Evolutionary conservation across 2,888 invertebrate species (phyloP).

Genomic region (Amphipoea lucens): DNA sequence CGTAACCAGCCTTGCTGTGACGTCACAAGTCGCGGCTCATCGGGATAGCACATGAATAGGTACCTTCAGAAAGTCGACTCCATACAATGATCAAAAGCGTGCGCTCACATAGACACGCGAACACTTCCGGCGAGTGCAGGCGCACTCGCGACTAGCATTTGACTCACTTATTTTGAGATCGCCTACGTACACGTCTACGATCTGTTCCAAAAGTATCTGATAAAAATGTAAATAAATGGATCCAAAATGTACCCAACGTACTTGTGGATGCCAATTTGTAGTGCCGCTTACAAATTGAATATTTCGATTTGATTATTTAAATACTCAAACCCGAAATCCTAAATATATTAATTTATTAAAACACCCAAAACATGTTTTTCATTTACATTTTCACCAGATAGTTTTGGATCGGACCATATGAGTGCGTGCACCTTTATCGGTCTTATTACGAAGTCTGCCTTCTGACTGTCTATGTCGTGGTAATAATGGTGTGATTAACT

Average conservation of each 20-base stretch:
- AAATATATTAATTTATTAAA: not conserved
- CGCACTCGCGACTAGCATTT: not conserved
- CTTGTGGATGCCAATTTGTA: not conserved
- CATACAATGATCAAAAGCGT: too few species aligned
- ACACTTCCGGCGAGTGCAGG: not conserved
- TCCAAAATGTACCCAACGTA: not conserved
- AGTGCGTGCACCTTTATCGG: not conserved
- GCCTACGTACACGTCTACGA: too few species aligned
- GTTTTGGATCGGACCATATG: not conserved
- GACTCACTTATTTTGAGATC: not conserved
- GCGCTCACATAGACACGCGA: not conserved
- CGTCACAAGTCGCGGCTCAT: constrained; percentile 25
- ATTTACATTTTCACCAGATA: not conserved
- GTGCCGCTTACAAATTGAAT: not conserved
- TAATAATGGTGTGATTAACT: constrained; percentile 12
- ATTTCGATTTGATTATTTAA: not conserved
- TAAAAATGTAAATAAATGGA: not conserved
- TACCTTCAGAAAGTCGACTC: not conserved
- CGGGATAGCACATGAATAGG: not conserved
- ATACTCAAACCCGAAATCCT: not conserved
- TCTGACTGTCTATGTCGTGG: not conserved
- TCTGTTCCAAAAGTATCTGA: not conserved
- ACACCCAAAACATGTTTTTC: not conserved
- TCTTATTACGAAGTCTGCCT: not conserved
- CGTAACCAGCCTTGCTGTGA: constrained; percentile 19